phyloP scores from a whole-genome alignment of 2,797 vertebrate genomes.

The Sebastes glaucus region DNA sequence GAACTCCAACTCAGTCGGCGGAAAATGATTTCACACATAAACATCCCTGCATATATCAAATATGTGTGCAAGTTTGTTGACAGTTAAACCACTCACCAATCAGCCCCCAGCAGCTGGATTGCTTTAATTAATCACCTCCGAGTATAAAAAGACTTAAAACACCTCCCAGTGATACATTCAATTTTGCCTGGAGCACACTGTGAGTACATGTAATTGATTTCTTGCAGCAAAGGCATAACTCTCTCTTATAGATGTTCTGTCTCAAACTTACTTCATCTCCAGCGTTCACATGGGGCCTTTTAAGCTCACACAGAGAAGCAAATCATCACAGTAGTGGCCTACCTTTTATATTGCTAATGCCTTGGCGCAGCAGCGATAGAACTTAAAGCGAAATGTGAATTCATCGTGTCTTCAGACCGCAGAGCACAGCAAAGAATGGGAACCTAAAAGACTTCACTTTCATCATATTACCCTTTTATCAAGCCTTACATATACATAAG shows the following conservation, averaged over 20 bases:
- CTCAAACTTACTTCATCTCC: slow-evolving; percentile 49
- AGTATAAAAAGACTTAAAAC: slow-evolving; percentile 48
- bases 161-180: slow-evolving; percentile 51
- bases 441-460: background rate
- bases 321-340: slow-evolving; percentile 37
- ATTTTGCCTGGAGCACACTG: slow-evolving; percentile 50
- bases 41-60: slow-evolving; percentile 9
- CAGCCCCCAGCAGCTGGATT: slow-evolving; percentile 36
- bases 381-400: slow-evolving; percentile 13
- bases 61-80: slow-evolving; percentile 25
- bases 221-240: slow-evolving; percentile 40
- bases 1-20: background rate
- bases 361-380: slow-evolving; percentile 10
- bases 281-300: slow-evolving; percentile 43
- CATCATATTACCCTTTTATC: background rate
- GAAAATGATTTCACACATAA: background rate
- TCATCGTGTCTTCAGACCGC: slow-evolving; percentile 4
- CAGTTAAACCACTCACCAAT: slow-evolving; percentile 34
- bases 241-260: slow-evolving; percentile 53
- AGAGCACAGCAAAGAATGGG: slow-evolving; percentile 1
- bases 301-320: slow-evolving; percentile 42
- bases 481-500: background rate
- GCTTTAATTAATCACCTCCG: slow-evolving; percentile 52
- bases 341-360: slow-evolving; percentile 35
- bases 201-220: slow-evolving; percentile 54